Evolutionary conservation across 2,113 vertebrate genomes (phyloP), one percentile per base, ranked within the genome.

Genomic region (Pseudorhombus dupliciocellatus): DNA sequence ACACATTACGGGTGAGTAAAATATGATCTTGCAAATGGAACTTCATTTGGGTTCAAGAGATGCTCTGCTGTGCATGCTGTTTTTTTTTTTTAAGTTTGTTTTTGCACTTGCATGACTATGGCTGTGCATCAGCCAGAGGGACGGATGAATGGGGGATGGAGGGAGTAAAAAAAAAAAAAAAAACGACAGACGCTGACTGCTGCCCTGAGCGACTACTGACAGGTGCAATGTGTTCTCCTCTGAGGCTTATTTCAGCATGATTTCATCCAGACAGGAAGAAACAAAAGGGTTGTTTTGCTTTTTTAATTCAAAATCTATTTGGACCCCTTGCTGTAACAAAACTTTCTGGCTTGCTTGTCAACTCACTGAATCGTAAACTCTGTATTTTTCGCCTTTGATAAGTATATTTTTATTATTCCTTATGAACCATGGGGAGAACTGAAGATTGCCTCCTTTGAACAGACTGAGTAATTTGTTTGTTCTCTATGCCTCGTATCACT

Each of bases 121-220:
- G 72, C 76, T 46, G 71, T 48, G 50, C 12, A 30, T 79, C 61
- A 72, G 69, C 77, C 68, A 12, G 77, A 58, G 63, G 82, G 74
- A 75, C 21, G 69, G 59, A 66, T 15, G 40, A 48, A 46, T 2
- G 30, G 66, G 74, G 37, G 21, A 21, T 37, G 70, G 73, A 55
- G 50, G 24, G 50, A 57, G 67, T n/a, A n/a, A n/a, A n/a, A n/a
- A n/a, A n/a, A n/a, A n/a, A n/a, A n/a, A n/a, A n/a, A n/a, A n/a
- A 53, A 73, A 67, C 56, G 81, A 73, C 84, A 83, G 85, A 78
- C 61, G 83, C 63, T 64, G 56, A 66, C 65, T 61, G 80, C 80
- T 79, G 80, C 86, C 85, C 71, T 80, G 79, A 87, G 87, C 85
- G 51, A 50, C 81, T n/a, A 70, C 84, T 75, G 90, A 86, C 87